Percentiles rank a stretch among this genome's conserved stretches.
Conservation (phyloP, 2,113 vertebrate species). For the Nothocercus nigrocapillus region DNA sequence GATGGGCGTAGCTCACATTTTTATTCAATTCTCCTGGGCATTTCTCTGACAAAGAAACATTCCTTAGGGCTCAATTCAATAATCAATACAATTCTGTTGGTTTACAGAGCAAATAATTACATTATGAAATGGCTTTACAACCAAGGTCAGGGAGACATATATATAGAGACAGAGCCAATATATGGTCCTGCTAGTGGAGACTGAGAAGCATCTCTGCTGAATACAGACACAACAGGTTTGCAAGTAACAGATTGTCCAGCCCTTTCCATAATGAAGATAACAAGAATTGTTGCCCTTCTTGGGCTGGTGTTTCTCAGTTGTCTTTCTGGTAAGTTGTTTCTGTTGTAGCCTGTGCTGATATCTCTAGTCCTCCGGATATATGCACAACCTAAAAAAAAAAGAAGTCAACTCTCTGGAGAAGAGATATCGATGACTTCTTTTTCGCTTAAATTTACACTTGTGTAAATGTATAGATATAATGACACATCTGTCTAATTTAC, state of each 20-base stretch:
- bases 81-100: slow-evolving; percentile 62
- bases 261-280: background rate
- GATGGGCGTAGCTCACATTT: slow-evolving; percentile 54
- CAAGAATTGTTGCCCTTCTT: slow-evolving; percentile 6
- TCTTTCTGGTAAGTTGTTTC: slow-evolving; percentile 39
- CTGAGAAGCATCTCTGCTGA: background rate
- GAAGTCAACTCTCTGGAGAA: background rate
- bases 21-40: slow-evolving; percentile 59
- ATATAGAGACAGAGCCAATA: background rate
- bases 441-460: background rate
- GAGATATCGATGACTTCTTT: background rate
- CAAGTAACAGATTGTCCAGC: background rate
- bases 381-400: background rate
- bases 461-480: background rate
- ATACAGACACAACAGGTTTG: background rate
- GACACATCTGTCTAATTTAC: background rate
- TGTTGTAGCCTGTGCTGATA: background rate
- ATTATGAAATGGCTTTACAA: slow-evolving; percentile 31
- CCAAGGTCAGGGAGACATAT: background rate
- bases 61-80: slow-evolving; percentile 27
- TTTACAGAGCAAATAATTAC: slow-evolving; percentile 66
- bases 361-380: background rate
- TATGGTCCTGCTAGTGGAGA: background rate
- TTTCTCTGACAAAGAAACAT: slow-evolving; percentile 54
- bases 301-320: slow-evolving; percentile 44